Percentiles rank a stretch among this genome's conserved stretches.
phyloP scores from a whole-genome alignment of 2,888 invertebrate species.

The Ectemnius lituratus region DNA sequence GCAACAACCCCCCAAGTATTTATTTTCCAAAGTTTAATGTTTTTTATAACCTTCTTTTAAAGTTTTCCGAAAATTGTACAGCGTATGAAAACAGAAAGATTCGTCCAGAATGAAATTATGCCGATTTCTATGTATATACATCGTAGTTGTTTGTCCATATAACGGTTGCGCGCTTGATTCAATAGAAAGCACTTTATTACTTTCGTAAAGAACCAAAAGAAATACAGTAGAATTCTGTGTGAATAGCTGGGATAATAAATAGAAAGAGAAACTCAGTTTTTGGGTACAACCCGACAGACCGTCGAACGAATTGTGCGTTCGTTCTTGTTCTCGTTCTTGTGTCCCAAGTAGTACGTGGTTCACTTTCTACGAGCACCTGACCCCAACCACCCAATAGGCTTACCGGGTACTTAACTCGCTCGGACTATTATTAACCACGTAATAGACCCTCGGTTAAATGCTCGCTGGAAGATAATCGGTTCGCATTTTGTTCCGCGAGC shows the following conservation, averaged over 20 bases:
- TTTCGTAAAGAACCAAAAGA: no score
- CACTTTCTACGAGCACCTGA: slow-evolving; percentile 70
- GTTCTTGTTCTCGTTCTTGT: slow-evolving; percentile 53
- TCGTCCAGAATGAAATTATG: slow-evolving; percentile 45
- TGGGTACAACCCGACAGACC: slow-evolving; percentile 25
- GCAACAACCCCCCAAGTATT: slow-evolving; percentile 37
- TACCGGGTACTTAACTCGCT: slow-evolving; percentile 65
- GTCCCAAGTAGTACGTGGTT: slow-evolving; percentile 62
- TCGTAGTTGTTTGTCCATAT: not conserved
- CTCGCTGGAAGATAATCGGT: slow-evolving; percentile 48
- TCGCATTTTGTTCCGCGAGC: slow-evolving; percentile 52
- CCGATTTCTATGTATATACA: not conserved
- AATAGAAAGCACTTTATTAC: no score
- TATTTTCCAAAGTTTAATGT: slow-evolving; percentile 45
- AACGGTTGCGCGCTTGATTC: no score
- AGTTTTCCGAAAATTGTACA: slow-evolving; percentile 50
- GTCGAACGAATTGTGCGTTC: slow-evolving; percentile 41
- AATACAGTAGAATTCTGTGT: no score
- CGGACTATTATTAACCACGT: slow-evolving; percentile 64
- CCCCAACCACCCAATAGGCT: slow-evolving; percentile 61
- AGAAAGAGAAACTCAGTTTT: slow-evolving; percentile 15
- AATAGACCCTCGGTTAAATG: slow-evolving; percentile 60
- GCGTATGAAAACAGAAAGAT: slow-evolving; percentile 59
- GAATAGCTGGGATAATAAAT: not conserved
- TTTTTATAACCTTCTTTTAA: slow-evolving; percentile 47